Evolutionary conservation across 2,888 invertebrate species (phyloP).

Genomic region (Limnephilus auricula): DNA sequence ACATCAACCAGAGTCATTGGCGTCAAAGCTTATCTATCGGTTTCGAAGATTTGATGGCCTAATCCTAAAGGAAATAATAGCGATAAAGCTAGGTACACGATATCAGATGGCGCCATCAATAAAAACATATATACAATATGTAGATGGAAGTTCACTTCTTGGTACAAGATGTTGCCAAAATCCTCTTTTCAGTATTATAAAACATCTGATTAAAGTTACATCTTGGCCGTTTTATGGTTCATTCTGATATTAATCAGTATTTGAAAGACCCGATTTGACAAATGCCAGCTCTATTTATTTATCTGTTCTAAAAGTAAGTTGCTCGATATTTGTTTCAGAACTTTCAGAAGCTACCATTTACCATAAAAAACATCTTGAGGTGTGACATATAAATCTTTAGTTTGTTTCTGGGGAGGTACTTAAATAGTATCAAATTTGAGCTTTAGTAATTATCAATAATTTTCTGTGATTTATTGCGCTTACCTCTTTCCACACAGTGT

Average conservation of each 20-base stretch:
- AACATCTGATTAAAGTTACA: background rate
- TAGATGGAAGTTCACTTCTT: background rate
- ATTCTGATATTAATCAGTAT: background rate
- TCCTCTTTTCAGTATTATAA: background rate
- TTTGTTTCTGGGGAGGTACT: background rate
- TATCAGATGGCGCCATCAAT: background rate
- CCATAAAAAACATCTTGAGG: background rate
- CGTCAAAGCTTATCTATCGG: background rate
- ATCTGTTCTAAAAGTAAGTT: background rate
- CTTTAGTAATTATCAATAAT: too few relatives aligned
- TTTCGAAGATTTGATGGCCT: background rate
- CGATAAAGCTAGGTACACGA: background rate
- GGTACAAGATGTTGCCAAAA: background rate
- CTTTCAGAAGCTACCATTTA: background rate
- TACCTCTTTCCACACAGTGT: background rate
- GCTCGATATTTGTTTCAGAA: background rate
- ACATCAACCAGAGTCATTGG: constrained; percentile 3
- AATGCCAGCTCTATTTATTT: background rate
- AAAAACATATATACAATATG: background rate
- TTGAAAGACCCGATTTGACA: background rate
- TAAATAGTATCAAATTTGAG: background rate
- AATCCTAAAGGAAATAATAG: background rate
- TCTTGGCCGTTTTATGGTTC: background rate
- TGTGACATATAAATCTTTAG: background rate
- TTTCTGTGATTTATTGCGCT: background rate